Evolutionary conservation across 2,888 invertebrate species (phyloP).

Genomic region (Tromatobia lineatoria): DNA sequence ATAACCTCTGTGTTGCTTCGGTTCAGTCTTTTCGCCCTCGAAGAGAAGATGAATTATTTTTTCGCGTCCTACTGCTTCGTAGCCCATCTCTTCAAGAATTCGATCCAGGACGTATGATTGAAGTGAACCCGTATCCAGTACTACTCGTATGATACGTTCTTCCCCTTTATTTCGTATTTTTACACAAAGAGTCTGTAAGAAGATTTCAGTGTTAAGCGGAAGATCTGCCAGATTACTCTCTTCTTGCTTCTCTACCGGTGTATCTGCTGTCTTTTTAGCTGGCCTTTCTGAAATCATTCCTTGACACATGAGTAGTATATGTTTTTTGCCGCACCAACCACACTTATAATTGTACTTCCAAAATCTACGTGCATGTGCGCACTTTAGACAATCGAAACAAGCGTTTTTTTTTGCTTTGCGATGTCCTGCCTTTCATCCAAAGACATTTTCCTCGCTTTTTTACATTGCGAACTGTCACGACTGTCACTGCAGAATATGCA

Average conservation of each 20-base stretch:
- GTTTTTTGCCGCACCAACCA: conserved; percentile 69
- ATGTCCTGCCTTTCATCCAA: conserved; percentile 59
- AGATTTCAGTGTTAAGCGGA: conserved; percentile 55
- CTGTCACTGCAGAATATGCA: conserved; percentile 74
- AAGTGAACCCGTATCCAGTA: conserved; percentile 73
- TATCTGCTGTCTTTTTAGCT: background rate
- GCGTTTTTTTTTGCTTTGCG: conserved; percentile 65
- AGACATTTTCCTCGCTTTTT: conserved; percentile 68
- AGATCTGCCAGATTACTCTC: conserved; percentile 56
- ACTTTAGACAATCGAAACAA: conserved; percentile 63
- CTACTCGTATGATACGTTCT: conserved; percentile 62
- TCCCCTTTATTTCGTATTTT: conserved; percentile 54
- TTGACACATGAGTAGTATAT: conserved; percentile 71
- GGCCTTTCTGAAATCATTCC: conserved; percentile 27
- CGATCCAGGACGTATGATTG: conserved; percentile 70
- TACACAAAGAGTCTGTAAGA: conserved; percentile 72
- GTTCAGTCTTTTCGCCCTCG: too few species aligned
- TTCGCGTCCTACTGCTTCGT: conserved; percentile 40
- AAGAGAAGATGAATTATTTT: too few species aligned
- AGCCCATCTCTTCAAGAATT: conserved; percentile 66
- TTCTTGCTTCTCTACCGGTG: conserved; percentile 35
- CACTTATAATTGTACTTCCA: conserved; percentile 72
- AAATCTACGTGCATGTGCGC: too few species aligned
- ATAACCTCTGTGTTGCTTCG: too few species aligned
- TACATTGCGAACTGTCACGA: conserved; percentile 68